These are phyloP conservation scores for Emydoidea blandingii DNA, from an alignment of 2,797 vertebrate species.

Conservation along the genomic window DNA sequence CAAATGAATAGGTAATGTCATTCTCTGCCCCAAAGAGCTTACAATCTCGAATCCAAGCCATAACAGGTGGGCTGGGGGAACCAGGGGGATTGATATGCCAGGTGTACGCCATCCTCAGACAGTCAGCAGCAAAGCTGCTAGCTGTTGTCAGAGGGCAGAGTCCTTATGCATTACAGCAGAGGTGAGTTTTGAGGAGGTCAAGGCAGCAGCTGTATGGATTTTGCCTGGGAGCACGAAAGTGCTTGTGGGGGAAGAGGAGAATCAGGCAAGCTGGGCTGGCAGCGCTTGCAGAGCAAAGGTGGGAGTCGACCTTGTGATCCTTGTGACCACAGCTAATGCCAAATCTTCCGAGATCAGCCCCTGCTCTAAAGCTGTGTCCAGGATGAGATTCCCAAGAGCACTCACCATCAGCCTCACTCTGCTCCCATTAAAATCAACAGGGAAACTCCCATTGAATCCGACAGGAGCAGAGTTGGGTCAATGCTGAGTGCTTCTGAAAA, in stretches of 20 bases:
- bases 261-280: background rate
- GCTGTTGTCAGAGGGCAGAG: background rate
- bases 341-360: background rate
- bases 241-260: background rate
- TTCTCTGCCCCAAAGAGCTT: background rate
- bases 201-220: background rate
- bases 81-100: background rate
- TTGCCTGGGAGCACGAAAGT: background rate
- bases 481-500: background rate
- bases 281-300: background rate
- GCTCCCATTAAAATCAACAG: background rate
- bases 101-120: background rate
- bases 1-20: background rate
- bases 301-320: background rate
- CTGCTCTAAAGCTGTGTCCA: background rate
- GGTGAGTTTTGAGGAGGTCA: background rate
- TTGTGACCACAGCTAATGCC: background rate
- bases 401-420: background rate
- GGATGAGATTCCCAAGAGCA: background rate
- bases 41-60: background rate
- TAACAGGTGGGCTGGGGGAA: background rate
- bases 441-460: background rate
- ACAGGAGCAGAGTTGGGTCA: background rate
- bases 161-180: background rate
- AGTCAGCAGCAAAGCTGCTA: background rate